These are phyloP conservation scores for Sturnus vulgaris DNA, from an alignment of 2,113 vertebrate species.

Conservation along the genomic window DNA sequence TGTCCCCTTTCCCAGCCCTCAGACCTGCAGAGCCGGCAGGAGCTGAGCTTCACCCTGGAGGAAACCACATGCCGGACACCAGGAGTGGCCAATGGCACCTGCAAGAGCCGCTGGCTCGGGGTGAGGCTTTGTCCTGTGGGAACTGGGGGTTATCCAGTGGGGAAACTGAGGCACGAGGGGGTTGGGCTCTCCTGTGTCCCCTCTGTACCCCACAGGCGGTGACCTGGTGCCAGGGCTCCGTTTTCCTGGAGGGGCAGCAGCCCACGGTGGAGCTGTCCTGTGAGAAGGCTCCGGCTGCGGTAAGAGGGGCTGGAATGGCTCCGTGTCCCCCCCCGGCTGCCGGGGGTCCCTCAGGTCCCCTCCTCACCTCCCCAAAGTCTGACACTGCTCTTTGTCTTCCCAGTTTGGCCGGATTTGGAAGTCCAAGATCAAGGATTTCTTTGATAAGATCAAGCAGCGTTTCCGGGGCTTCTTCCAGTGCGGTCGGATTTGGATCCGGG, in stretches of 20 bases:
- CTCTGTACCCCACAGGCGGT: background rate
- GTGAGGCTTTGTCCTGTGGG: background rate
- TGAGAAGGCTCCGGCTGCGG: accelerated
- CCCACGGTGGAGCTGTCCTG: slow-evolving; percentile 17
- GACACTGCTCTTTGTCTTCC: accelerated
- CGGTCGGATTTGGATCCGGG: background rate
- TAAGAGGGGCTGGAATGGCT: background rate
- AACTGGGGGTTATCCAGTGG: accelerated
- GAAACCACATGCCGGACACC: background rate
- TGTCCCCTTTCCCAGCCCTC: background rate
- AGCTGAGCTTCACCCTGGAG: slow-evolving; percentile 9
- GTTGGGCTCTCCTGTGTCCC: accelerated
- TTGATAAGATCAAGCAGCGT: background rate
- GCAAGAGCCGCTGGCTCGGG: background rate
- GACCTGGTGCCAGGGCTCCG: background rate
- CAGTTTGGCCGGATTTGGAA: accelerated
- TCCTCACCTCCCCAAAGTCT: accelerated
- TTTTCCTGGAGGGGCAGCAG: slow-evolving; percentile 5
- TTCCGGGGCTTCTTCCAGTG: background rate
- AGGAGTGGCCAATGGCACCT: accelerated
- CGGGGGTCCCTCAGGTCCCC: background rate
- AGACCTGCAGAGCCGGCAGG: background rate
- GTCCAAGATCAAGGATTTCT: background rate
- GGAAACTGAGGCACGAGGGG: background rate
- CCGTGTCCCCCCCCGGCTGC: background rate